Evolutionary conservation across 2,113 vertebrate species (phyloP), one percentile per base, ranked within the genome.

Genomic region (western clawed frog (Xenopus tropicalis)): DNA sequence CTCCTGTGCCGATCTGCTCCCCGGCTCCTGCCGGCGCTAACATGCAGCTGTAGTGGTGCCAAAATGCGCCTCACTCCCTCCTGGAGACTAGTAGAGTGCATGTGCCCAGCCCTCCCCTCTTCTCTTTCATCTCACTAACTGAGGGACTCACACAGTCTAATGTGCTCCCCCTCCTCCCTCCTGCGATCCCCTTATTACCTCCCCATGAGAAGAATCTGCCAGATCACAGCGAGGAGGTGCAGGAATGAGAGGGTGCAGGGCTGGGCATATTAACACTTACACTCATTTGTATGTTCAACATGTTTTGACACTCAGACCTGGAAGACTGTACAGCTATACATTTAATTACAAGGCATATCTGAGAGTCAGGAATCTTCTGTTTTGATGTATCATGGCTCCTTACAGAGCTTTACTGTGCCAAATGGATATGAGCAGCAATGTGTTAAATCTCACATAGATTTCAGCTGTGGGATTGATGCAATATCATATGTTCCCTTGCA

Each of bases 21-120:
- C 57, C 51, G 22, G 48, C 14, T 56, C 48, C 64, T 48, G 73
- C n/a, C 48, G 56, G 73, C 17, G 61, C 68, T 76, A 14, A 69
- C 58, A 76, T 75, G 65, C 61, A 69, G 57, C 17, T 43, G 13
- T 25, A n/a, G 14, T 62, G 25, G 17, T 61, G 20, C 64, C 62
- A 48, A 57, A 72, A 66, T 42, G 25, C 24, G 14, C 52, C 61
- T 69, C 10, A 61, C 43, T 68, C 52, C 43, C 43, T 67, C 54
- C 24, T 74, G 56, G 72, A 74, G 23, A 69, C 72, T 69, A 67
- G 23, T 51, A 69, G 25, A 69, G 44, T 22, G 23, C 59, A 56
- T 23, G 58, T 22, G 58, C 58, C 37, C 19, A 57, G 14, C 48
- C 66, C 73, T 63, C 58, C 65, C 62, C 66, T 48, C 43, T 16